Evolutionary conservation across 2,888 invertebrate genomes (phyloP).

Genomic region (Eupithecia subfuscata): DNA sequence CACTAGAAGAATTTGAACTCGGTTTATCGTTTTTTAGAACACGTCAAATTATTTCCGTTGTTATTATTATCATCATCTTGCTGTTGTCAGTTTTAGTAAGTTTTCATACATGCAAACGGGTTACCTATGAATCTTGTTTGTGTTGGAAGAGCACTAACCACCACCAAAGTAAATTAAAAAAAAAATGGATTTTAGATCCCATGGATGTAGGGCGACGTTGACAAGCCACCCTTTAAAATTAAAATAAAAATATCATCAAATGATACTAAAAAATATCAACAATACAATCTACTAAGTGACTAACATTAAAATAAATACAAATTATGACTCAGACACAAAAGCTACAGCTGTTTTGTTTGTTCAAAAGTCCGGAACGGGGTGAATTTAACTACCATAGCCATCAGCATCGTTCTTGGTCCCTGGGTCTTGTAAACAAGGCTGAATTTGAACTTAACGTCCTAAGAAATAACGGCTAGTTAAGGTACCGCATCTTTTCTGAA

Average conservation of each 20-base stretch:
- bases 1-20: too few relatives aligned
- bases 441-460: background rate
- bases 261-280: conserved; percentile 10
- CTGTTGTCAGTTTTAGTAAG: background rate
- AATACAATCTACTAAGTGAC: conserved; percentile 2
- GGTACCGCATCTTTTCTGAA: background rate
- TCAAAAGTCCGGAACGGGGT: conserved; percentile 13
- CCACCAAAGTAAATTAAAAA: too few relatives aligned
- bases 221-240: background rate
- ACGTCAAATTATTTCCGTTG: too few relatives aligned
- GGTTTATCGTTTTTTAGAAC: too few relatives aligned
- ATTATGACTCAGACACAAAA: conserved; percentile 7
- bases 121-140: too few relatives aligned
- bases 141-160: too few relatives aligned
- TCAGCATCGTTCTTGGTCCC: background rate
- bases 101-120: too few relatives aligned
- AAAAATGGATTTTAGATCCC: too few relatives aligned
- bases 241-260: conserved; percentile 4
- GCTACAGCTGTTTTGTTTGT: conserved; percentile 7
- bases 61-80: background rate
- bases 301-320: background rate
- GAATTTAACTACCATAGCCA: background rate
- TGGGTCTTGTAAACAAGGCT: background rate
- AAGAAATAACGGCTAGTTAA: background rate
- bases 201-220: background rate